Percentiles rank a stretch among this genome's conserved stretches.
phyloP scores from a whole-genome alignment of 2,797 vertebrate species.

The Zalophus californianus region DNA sequence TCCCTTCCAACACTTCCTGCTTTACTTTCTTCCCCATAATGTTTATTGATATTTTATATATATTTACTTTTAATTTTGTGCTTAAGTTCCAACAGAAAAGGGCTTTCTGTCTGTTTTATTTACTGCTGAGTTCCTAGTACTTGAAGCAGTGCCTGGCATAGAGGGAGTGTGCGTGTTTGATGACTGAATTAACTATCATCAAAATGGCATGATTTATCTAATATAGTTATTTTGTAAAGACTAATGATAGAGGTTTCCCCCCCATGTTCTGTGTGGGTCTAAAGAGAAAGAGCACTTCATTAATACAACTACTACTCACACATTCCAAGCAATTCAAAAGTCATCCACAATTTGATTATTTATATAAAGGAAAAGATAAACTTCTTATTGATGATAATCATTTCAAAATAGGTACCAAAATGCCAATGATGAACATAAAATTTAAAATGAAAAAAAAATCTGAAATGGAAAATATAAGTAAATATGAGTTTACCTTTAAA shows the following conservation, averaged over 20 bases:
- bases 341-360: not conserved
- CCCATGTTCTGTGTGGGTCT: not conserved
- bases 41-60: not conserved
- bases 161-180: not conserved
- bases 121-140: not conserved
- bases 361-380: not conserved
- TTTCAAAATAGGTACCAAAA: not conserved
- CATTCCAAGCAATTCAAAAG: not conserved
- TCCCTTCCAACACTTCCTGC: not conserved
- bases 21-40: not conserved
- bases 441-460: not conserved
- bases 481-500: not conserved
- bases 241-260: not conserved
- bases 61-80: slow-evolving; percentile 12
- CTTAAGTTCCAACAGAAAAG: not conserved
- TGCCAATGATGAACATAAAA: not conserved
- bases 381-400: not conserved
- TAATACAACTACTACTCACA: not conserved
- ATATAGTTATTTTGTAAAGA: slow-evolving; percentile 50
- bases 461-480: not conserved
- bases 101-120: not conserved
- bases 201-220: not conserved
- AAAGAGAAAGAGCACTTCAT: not conserved
- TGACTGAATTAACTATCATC: slow-evolving; percentile 34
- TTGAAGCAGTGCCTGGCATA: not conserved